Evolutionary conservation across 1,140 invertebrate genomes (phyloP).

Genomic region (Drosophila athabasca): DNA sequence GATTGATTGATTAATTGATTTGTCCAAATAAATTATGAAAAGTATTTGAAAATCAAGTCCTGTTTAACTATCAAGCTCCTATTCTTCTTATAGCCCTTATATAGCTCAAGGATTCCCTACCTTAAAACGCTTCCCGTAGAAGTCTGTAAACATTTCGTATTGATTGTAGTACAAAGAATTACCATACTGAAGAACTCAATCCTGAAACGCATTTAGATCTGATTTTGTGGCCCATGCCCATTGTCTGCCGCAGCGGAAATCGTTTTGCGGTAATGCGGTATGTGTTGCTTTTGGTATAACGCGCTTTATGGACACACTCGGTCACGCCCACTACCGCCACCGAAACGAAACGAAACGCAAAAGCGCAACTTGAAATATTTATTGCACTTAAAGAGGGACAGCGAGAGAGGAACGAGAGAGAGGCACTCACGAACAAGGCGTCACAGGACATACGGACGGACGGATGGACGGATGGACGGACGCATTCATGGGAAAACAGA

Average conservation of each 20-base stretch:
- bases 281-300: constrained; percentile 46
- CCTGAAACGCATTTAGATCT: no score
- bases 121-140: no score
- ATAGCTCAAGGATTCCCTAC: no score
- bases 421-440: constrained; percentile 7
- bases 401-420: constrained; percentile 13
- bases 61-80: no score
- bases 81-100: no score
- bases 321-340: constrained; percentile 51
- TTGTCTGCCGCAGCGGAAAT: constrained; percentile 35
- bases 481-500: constrained; percentile 58
- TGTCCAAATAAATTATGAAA: no score
- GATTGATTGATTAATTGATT: no score
- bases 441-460: neutral
- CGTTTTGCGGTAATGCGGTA: constrained; percentile 51
- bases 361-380: constrained; percentile 80
- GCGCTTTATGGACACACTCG: constrained; percentile 73
- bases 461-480: neutral
- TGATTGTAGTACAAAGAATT: no score
- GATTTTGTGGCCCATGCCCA: neutral
- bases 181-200: no score
- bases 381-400: constrained; percentile 67
- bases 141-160: no score
- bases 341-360: constrained; percentile 61
- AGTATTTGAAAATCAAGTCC: no score